Percentiles rank a stretch among this genome's conserved stretches.
Conservation (phyloP, 2,797 vertebrate species). For the Coracias cyanogaster region DNA sequence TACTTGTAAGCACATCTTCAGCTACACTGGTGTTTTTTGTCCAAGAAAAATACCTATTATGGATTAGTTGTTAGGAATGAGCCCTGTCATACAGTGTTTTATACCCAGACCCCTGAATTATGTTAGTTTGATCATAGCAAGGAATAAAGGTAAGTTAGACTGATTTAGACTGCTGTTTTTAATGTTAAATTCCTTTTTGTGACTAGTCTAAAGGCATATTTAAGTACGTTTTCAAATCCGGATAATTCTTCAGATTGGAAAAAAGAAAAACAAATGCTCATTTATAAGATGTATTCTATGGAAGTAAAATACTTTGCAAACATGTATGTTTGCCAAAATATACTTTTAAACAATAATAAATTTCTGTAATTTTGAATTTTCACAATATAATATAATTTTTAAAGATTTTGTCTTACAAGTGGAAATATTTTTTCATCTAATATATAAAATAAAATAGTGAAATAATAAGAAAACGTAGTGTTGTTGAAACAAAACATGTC, state of each 20-base stretch:
- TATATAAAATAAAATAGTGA: neutral
- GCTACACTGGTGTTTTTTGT: neutral
- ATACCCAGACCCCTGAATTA: neutral
- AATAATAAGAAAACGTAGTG: neutral
- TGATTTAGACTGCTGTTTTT: neutral
- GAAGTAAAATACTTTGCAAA: neutral
- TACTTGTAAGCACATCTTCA: neutral
- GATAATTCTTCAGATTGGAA: neutral
- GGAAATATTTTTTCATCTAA: neutral
- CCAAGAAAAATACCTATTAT: neutral
- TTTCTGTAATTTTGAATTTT: neutral
- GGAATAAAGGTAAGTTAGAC: neutral
- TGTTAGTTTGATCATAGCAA: neutral
- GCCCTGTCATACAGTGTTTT: neutral
- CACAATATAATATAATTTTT: neutral
- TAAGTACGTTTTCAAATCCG: neutral
- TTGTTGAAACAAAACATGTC: neutral
- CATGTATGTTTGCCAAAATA: neutral
- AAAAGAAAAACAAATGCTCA: neutral
- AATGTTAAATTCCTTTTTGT: neutral
- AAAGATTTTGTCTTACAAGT: neutral
- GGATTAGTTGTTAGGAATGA: neutral
- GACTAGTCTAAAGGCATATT: neutral
- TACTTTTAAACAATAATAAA: neutral
- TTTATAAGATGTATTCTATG: neutral